A percentile compares a stretch with the other conserved stretches of the same genome.
Evolutionary conservation across 2,797 vertebrate genomes (phyloP).

Genomic region (Chanos chanos): DNA sequence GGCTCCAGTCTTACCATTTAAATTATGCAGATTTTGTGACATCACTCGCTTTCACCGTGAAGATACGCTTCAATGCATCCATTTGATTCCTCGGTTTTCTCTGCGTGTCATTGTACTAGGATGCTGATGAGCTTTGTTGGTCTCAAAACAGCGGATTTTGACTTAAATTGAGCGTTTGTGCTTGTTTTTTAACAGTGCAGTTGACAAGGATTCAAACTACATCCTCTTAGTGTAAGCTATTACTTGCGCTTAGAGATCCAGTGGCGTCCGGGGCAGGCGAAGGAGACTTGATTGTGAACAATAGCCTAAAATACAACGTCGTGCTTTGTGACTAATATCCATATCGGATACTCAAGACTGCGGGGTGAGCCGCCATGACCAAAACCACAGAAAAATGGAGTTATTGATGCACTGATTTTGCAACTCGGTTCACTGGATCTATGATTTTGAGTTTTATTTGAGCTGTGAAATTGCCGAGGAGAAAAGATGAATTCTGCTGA

Average conservation of each 20-base stretch:
- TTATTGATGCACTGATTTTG: conserved; percentile 38
- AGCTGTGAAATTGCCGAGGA: conserved; percentile 30
- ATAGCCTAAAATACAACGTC: conserved; percentile 49
- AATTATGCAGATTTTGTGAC: conserved; percentile 49
- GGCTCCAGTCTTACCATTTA: conserved; percentile 27
- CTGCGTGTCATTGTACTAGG: conserved; percentile 28
- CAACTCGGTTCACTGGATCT: conserved; percentile 47
- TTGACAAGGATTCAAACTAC: not conserved
- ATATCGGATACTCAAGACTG: conserved; percentile 32
- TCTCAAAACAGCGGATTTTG: not conserved
- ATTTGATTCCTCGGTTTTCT: conserved; percentile 15
- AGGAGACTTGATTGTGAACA: conserved; percentile 50
- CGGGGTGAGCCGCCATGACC: conserved; percentile 27
- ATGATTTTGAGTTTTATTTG: conserved; percentile 30
- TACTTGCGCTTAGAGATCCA: conserved; percentile 32
- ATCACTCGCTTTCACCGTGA: conserved; percentile 45
- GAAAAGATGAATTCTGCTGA: conserved; percentile 75
- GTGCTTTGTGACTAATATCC: conserved; percentile 39
- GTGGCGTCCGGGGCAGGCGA: conserved; percentile 40
- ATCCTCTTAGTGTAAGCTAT: conserved; percentile 16
- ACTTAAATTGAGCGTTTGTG: not conserved
- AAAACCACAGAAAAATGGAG: conserved; percentile 43
- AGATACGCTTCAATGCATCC: conserved; percentile 32
- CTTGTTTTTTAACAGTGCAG: not conserved
- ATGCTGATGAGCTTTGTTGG: conserved; percentile 20